A percentile compares a stretch with the other conserved stretches of the same genome.
Evolutionary conservation across 2,888 invertebrate species (phyloP).

Genomic region (Atrina japonica): DNA sequence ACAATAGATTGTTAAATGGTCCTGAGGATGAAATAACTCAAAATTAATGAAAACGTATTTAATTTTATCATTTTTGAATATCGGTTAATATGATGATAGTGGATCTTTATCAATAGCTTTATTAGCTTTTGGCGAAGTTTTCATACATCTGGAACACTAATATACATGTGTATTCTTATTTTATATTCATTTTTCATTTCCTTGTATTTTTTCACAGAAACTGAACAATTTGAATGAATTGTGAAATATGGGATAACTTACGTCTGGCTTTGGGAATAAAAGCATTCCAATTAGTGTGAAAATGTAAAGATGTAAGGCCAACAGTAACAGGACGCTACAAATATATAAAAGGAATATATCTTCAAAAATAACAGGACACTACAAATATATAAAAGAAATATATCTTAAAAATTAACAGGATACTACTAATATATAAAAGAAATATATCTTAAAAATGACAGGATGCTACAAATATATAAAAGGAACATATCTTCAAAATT

Average conservation of each 20-base stretch:
- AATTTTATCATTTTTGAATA: too few relatives aligned
- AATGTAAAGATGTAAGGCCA: constrained; percentile 77
- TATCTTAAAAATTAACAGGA: neutral
- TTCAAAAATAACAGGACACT: neutral
- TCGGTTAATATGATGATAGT: too few relatives aligned
- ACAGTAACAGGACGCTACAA: constrained; percentile 76
- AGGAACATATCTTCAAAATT: neutral
- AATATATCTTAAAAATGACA: constrained; percentile 64
- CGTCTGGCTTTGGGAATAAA: constrained; percentile 71
- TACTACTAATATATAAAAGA: constrained; percentile 2
- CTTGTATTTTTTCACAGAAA: neutral
- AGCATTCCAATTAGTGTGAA: constrained; percentile 79
- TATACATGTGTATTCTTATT: neutral
- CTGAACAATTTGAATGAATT: too few relatives aligned
- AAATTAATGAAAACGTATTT: too few relatives aligned
- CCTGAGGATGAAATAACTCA: too few relatives aligned
- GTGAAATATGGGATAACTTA: constrained; percentile 12
- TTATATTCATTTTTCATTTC: neutral
- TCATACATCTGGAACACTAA: too few relatives aligned
- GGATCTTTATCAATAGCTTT: too few relatives aligned
- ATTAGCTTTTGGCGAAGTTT: too few relatives aligned
- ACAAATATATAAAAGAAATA: constrained; percentile 2
- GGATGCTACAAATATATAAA: constrained; percentile 68
- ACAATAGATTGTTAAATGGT: too few relatives aligned
- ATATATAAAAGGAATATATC: constrained; percentile 8